Evolutionary conservation across 2,113 vertebrate species (phyloP).

Genomic region (Lipophrys pholis): DNA sequence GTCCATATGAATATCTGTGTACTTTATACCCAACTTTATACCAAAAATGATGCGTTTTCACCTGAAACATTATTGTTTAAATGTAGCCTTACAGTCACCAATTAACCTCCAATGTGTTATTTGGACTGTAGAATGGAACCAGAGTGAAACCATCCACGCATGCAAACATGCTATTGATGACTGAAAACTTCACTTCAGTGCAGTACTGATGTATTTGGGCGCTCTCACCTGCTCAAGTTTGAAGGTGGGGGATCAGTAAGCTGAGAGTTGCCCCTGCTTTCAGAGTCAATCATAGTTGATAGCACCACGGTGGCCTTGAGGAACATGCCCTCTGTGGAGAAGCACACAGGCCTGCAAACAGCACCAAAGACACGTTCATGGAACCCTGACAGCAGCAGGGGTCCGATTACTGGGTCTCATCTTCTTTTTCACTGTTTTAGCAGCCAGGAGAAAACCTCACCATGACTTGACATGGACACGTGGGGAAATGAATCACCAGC

Average conservation of each 20-base stretch:
- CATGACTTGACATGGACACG: background rate
- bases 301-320: constrained; percentile 90
- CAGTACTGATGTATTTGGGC: too few species aligned
- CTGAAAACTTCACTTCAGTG: too few species aligned
- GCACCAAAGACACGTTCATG: background rate
- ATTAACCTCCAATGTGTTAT: too few species aligned
- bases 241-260: constrained; percentile 1
- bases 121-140: too few species aligned
- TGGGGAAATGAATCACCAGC: background rate
- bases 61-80: too few species aligned
- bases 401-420: background rate
- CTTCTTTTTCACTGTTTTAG: background rate
- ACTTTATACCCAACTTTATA: too few species aligned
- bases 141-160: too few species aligned
- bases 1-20: too few species aligned
- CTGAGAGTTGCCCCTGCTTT: constrained; percentile 68
- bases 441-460: background rate
- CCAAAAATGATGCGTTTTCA: too few species aligned
- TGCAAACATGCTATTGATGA: too few species aligned
- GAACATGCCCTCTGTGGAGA: constrained; percentile 87
- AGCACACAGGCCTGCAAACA: constrained; percentile 87
- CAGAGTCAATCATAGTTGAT: constrained; percentile 85
- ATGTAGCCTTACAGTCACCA: too few species aligned
- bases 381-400: background rate
- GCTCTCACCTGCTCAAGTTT: constrained; percentile 59